Evolutionary conservation across 2,113 vertebrate species (phyloP).

Genomic region (Murina feae): DNA sequence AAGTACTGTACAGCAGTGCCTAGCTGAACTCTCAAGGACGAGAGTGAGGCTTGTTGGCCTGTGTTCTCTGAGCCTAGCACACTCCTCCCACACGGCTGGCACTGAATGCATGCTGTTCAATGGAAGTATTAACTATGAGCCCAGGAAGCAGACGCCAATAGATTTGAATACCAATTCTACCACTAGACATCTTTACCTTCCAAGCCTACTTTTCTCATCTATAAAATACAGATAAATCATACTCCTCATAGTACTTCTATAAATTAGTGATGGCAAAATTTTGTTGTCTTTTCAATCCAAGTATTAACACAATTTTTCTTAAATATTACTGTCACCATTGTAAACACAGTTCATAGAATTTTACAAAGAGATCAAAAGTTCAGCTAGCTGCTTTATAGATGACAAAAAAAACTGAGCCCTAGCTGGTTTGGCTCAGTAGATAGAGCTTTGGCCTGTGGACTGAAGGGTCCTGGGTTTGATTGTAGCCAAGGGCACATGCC

Average conservation of each 20-base stretch:
- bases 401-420: background rate
- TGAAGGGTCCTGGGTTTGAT: no score
- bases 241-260: background rate
- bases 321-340: background rate
- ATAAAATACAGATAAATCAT: background rate
- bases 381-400: background rate
- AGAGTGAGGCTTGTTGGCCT: background rate
- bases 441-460: no score
- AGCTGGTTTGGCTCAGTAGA: no score
- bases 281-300: background rate
- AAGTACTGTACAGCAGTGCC: background rate
- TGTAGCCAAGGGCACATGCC: no score
- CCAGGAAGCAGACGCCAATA: background rate
- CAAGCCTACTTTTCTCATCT: background rate
- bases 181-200: background rate
- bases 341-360: slow-evolving; percentile 38
- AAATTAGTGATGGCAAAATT: background rate
- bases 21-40: background rate
- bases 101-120: background rate
- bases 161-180: slow-evolving; percentile 5
- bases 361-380: slow-evolving; percentile 30
- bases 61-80: slow-evolving; percentile 28
- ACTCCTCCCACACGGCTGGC: slow-evolving; percentile 15
- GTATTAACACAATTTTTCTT: background rate
- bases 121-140: background rate